phyloP scores from a whole-genome alignment of 1,140 invertebrate genomes.

The Heliconius eleuchia region DNA sequence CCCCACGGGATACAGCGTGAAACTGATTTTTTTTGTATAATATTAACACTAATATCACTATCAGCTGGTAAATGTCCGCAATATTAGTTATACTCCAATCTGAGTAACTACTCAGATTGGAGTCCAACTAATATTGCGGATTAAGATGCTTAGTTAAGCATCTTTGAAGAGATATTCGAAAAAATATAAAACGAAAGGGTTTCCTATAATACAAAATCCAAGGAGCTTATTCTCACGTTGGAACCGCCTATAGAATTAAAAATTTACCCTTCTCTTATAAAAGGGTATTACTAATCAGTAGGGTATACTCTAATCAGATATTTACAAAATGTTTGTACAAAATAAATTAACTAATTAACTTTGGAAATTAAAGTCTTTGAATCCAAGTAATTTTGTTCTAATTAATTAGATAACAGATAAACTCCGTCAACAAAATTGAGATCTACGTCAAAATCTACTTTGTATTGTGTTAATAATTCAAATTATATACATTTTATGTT shows the following conservation, averaged over 20 bases:
- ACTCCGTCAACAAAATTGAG: constrained; percentile 16
- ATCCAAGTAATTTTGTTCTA: constrained; percentile 9
- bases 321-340: constrained; percentile 15
- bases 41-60: too few relatives aligned
- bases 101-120: too few relatives aligned
- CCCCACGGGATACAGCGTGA: too few relatives aligned
- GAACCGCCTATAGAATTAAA: not conserved
- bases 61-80: too few relatives aligned
- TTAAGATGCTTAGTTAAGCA: too few relatives aligned
- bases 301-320: not conserved
- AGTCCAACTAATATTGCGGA: too few relatives aligned
- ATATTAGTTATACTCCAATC: too few relatives aligned
- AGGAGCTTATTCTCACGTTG: not conserved
- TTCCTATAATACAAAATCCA: not conserved
- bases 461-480: not conserved
- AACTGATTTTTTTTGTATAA: too few relatives aligned
- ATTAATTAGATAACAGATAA: constrained; percentile 18
- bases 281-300: not conserved
- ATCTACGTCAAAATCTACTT: not conserved
- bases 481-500: not conserved
- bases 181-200: not conserved
- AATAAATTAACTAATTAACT: constrained; percentile 20
- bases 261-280: constrained; percentile 2
- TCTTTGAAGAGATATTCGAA: not conserved
- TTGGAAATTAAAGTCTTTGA: constrained; percentile 11